A percentile compares a stretch with the other conserved stretches of the same genome.
phyloP scores from a whole-genome alignment of 2,113 vertebrate genomes.

The Hipposideros armiger region DNA sequence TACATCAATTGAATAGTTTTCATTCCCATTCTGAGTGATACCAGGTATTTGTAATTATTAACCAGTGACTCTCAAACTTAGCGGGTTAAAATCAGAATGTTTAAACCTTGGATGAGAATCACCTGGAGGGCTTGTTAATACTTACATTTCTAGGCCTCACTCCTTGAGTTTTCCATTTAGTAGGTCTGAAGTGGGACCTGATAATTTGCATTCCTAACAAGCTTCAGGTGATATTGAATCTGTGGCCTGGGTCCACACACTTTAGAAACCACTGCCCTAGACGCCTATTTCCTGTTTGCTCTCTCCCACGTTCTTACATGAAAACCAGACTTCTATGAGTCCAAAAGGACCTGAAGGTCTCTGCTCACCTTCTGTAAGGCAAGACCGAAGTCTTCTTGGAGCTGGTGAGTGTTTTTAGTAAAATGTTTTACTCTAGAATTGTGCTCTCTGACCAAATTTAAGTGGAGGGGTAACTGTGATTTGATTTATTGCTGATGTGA shows the following conservation, averaged over 20 bases:
- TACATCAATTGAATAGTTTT: neutral
- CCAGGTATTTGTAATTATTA: neutral
- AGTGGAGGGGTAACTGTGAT: neutral
- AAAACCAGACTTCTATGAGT: neutral
- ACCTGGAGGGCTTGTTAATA: neutral
- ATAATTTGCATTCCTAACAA: neutral
- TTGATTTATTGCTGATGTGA: neutral
- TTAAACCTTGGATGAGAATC: neutral
- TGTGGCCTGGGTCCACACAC: neutral
- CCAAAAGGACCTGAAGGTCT: neutral
- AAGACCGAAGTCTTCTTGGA: neutral
- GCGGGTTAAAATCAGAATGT: neutral
- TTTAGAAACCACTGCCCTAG: neutral
- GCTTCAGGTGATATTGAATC: neutral
- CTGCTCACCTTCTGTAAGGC: neutral
- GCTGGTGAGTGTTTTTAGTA: neutral
- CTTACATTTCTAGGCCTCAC: neutral
- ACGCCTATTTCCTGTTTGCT: accelerated
- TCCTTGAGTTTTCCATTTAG: neutral
- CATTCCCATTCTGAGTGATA: neutral
- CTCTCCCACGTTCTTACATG: neutral
- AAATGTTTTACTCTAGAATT: neutral
- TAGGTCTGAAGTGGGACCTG: neutral
- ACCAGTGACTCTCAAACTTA: neutral
- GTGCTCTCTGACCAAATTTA: neutral